Conservation (phyloP, 1,140 invertebrate species). For the Nebria ingens region DNA sequence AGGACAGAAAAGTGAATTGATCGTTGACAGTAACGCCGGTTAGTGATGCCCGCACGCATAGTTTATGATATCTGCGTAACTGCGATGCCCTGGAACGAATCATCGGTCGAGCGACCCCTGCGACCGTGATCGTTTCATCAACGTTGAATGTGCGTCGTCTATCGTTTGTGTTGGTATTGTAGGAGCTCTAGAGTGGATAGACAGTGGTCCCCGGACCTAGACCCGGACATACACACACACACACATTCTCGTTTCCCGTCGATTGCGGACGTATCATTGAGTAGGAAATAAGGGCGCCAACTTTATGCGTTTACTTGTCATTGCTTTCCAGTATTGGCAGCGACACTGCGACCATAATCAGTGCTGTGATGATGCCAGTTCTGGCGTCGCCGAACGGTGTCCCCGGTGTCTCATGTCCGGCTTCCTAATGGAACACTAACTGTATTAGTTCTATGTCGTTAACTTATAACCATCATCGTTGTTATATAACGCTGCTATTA, state of each 20-base stretch:
- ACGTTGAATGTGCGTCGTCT: neutral
- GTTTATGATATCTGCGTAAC: constrained; percentile 11
- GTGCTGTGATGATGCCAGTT: neutral
- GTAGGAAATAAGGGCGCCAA: neutral
- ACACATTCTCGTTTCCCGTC: no score
- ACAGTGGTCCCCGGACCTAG: no score
- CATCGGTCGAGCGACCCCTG: neutral
- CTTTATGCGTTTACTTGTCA: neutral
- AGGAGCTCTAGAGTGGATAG: no score
- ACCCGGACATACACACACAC: no score
- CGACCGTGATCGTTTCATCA: neutral
- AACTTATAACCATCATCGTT: no score
- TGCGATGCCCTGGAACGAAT: constrained; percentile 7
- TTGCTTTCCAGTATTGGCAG: neutral
- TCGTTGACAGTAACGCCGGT: neutral
- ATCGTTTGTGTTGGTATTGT: no score
- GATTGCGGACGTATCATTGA: neutral
- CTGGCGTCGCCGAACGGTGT: no score
- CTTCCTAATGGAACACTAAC: neutral
- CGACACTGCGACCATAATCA: neutral
- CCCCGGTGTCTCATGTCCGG: no score
- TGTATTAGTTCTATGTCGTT: neutral
- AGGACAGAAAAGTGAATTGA: neutral
- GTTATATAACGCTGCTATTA: no score
- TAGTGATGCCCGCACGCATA: constrained; percentile 7